A percentile compares a stretch with the other conserved stretches of the same genome.
Evolutionary conservation across 2,888 invertebrate species (phyloP).

Genomic region (Xestobium rufovillosum): DNA sequence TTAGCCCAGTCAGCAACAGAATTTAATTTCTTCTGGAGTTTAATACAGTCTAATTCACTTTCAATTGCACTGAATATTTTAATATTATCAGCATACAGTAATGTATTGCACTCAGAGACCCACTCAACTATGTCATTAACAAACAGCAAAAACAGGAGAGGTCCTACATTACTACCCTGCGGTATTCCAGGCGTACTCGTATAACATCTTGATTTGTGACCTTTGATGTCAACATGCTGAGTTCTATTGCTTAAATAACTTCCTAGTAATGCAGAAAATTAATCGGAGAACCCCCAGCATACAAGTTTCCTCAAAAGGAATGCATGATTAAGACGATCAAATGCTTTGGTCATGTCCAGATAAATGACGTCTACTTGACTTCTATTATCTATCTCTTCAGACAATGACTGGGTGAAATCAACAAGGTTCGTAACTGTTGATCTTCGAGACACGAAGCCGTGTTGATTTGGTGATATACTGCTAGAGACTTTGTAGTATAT

Average conservation of each 20-base stretch:
- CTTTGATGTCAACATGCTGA: not conserved
- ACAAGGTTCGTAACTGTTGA: slow-evolving; percentile 18
- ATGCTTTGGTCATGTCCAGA: slow-evolving; percentile 16
- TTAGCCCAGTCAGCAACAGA: too few relatives aligned
- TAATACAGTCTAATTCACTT: too few relatives aligned
- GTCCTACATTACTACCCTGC: slow-evolving; percentile 4
- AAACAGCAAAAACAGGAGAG: slow-evolving; percentile 4
- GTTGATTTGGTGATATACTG: slow-evolving; percentile 10
- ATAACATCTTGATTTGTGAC: slow-evolving; percentile 2
- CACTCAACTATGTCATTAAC: not conserved
- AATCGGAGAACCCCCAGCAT: slow-evolving; percentile 7
- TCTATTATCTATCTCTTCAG: slow-evolving; percentile 12
- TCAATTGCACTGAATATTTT: too few relatives aligned
- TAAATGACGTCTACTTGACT: slow-evolving; percentile 12
- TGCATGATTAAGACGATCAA: slow-evolving; percentile 14
- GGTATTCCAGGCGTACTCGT: too few relatives aligned
- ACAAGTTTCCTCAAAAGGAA: slow-evolving; percentile 15
- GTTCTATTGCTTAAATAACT: slow-evolving; percentile 7
- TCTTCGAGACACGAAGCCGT: slow-evolving; percentile 16
- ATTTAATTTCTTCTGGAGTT: too few relatives aligned
- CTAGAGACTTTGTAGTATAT: slow-evolving; percentile 11
- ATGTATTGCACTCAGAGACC: too few relatives aligned
- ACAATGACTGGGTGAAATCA: slow-evolving; percentile 11
- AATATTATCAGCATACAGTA: slow-evolving; percentile 2
- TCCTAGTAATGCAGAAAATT: not conserved